A percentile compares a stretch with the other conserved stretches of the same genome.
Conservation (phyloP, 2,113 vertebrate species). For the Halichoeres trimaculatus region DNA sequence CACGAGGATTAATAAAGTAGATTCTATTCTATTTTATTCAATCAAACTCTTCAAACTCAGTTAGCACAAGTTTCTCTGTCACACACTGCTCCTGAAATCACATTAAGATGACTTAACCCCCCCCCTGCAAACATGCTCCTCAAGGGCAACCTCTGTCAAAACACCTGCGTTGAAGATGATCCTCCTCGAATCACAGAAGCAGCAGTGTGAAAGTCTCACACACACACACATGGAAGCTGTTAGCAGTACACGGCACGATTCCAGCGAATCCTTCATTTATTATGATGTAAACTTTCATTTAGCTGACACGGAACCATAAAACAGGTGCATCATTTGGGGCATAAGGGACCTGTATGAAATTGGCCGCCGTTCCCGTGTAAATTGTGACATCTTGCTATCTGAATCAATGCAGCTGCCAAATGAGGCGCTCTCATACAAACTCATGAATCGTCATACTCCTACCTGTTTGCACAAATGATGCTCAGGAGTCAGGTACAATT, state of each 20-base stretch:
- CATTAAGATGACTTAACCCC: neutral
- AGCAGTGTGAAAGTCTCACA: neutral
- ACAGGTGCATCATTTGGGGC: slow-evolving; percentile 16
- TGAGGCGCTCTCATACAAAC: neutral
- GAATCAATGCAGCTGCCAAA: slow-evolving; percentile 8
- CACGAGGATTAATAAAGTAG: too few species aligned
- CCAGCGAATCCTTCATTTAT: neutral
- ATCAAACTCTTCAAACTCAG: too few species aligned
- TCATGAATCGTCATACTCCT: neutral
- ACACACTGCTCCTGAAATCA: neutral
- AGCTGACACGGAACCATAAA: slow-evolving; percentile 12
- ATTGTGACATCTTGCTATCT: slow-evolving; percentile 20
- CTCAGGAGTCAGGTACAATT: neutral
- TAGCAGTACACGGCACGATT: neutral
- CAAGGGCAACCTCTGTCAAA: slow-evolving; percentile 15
- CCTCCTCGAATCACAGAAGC: neutral
- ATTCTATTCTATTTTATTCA: too few species aligned
- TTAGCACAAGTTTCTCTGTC: neutral
- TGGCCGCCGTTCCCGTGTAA: neutral
- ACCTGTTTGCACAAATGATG: slow-evolving; percentile 24
- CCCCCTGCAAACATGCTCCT: slow-evolving; percentile 26
- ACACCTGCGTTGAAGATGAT: neutral
- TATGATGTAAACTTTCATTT: slow-evolving; percentile 25
- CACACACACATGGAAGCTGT: neutral
- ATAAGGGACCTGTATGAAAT: neutral